phyloP scores from a whole-genome alignment of 2,797 vertebrate species.

The Pogoniulus pusillus region DNA sequence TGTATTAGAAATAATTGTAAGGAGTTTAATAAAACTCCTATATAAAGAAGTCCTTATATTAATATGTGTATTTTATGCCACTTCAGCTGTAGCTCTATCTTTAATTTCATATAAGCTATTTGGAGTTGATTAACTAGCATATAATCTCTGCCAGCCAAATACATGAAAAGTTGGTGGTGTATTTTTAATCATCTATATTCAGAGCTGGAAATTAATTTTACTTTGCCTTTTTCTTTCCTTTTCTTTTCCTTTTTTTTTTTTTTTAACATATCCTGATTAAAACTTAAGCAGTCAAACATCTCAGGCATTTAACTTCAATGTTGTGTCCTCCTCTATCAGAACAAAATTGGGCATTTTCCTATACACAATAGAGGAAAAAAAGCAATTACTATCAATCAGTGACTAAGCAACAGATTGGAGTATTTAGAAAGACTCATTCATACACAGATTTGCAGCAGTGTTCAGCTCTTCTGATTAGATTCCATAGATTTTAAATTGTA shows the following conservation, averaged over 20 bases:
- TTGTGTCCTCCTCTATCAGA: conserved; percentile 81
- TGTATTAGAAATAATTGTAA: conserved; percentile 40
- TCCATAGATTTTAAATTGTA: conserved; percentile 98
- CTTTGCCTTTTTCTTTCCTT: conserved; percentile 59
- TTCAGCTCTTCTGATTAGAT: conserved; percentile 95
- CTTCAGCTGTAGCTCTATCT: conserved; percentile 52
- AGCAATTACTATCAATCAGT: conserved; percentile 96
- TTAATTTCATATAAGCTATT: conserved; percentile 67
- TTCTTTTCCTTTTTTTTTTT: conserved; percentile 49
- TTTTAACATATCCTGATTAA: conserved; percentile 76
- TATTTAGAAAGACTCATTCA: conserved; percentile 93
- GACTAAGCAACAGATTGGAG: conserved; percentile 94
- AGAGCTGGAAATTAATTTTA: conserved; percentile 78
- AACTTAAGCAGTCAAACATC: conserved; percentile 80
- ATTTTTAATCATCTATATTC: conserved; percentile 81
- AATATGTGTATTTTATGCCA: conserved; percentile 54
- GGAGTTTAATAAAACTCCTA: conserved; percentile 48
- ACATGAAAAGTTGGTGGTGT: conserved; percentile 68
- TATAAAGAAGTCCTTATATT: conserved; percentile 46
- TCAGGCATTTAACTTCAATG: conserved; percentile 80
- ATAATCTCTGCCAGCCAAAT: conserved; percentile 61
- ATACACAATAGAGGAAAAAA: conserved; percentile 82
- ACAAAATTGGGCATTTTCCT: conserved; percentile 80
- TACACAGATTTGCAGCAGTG: conserved; percentile 93
- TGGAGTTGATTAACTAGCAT: conserved; percentile 69